A percentile compares a stretch with the other conserved stretches of the same genome.
Evolutionary conservation across 2,888 invertebrate species (phyloP).

Genomic region (Tholera decimalis): DNA sequence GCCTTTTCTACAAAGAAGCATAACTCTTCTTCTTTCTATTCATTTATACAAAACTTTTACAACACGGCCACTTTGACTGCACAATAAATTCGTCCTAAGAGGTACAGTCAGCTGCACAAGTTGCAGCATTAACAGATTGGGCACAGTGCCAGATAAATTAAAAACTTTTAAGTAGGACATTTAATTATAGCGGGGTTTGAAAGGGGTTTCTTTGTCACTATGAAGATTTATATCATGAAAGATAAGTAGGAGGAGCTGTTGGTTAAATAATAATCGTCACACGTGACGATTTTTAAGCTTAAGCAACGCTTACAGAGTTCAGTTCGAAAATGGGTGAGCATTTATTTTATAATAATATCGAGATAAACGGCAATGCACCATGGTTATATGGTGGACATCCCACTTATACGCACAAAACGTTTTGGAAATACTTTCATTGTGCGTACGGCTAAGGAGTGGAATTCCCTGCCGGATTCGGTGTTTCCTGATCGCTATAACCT

Average conservation of each 20-base stretch:
- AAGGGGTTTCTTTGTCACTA: constrained; percentile 25
- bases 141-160: constrained; percentile 60
- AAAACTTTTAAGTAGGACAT: constrained; percentile 52
- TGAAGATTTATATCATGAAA: constrained; percentile 24
- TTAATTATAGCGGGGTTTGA: constrained; percentile 52
- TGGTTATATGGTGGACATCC: no score
- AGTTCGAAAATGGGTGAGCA: no score
- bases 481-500: no score
- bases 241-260: background rate
- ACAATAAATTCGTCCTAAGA: constrained; percentile 48
- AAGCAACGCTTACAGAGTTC: no score
- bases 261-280: no score
- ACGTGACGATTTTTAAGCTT: no score
- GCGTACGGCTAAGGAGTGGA: no score
- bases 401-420: no score
- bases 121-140: constrained; percentile 56
- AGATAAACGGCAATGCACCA: no score
- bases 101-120: constrained; percentile 48
- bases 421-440: no score
- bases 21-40: constrained; percentile 12
- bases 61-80: constrained; percentile 41
- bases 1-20: constrained; percentile 1
- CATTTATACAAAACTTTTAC: constrained; percentile 49
- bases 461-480: no score
- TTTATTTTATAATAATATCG: no score